phyloP scores from a whole-genome alignment of 2,113 vertebrate species.

The Myotis brandtii region DNA sequence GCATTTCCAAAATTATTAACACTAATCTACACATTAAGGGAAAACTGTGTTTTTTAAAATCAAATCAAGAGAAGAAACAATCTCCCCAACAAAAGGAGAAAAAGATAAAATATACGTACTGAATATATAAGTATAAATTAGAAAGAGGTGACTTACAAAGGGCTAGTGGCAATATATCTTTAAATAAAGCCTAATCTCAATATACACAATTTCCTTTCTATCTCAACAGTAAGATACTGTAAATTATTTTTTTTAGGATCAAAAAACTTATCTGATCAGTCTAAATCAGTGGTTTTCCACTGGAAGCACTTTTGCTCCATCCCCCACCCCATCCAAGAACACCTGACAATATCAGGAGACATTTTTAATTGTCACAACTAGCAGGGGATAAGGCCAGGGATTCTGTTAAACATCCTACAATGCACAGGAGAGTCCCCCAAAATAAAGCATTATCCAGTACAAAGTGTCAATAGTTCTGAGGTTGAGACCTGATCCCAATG shows the following conservation, averaged over 20 bases:
- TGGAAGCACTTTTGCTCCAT: not conserved
- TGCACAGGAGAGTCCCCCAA: not conserved
- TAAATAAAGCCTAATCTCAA: slow-evolving; percentile 8
- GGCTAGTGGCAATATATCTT: not conserved
- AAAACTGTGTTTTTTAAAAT: slow-evolving; percentile 16
- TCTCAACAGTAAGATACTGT: slow-evolving; percentile 4
- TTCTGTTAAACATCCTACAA: not conserved
- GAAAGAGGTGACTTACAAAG: not conserved
- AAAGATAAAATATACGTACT: not conserved
- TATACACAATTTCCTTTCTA: not conserved
- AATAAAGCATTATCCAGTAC: not conserved
- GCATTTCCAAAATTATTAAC: slow-evolving; percentile 20
- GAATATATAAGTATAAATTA: not conserved
- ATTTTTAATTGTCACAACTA: not conserved
- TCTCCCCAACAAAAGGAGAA: not conserved
- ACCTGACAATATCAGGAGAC: not conserved
- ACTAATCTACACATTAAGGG: not conserved
- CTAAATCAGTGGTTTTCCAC: not conserved
- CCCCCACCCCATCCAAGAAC: not conserved
- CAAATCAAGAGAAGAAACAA: slow-evolving; percentile 51
- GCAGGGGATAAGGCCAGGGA: not conserved
- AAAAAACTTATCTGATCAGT: not conserved
- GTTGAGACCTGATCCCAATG: not conserved
- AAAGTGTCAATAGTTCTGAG: not conserved
- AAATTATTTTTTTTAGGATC: not conserved